Base-by-base conservation (phyloP, 1,140 invertebrate genomes). In the Copidosoma floridanum region DNA sequence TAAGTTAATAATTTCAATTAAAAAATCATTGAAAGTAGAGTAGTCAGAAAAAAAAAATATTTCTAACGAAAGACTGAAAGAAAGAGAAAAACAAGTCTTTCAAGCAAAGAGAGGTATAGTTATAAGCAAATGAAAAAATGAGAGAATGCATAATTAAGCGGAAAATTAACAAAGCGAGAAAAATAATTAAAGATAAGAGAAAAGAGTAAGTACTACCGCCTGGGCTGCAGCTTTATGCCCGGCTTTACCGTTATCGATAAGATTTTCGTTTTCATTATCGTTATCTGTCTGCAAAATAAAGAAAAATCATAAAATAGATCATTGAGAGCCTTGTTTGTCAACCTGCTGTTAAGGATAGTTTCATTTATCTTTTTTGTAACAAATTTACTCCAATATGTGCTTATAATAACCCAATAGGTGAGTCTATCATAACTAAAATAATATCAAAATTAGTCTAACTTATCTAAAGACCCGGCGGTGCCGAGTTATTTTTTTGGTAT, bases 141-240 rank as follows among this genome's bases (percentile, higher is more conserved):
- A 56, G 1, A 46, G n/a, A 38, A 43, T 37, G 38, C 23, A 20
- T n/a, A 35, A 21, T 20, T 40, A 26, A 54, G 37, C 6, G 41
- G 32, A 55, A 55, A 51, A 44, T 40, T 48, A 27, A 27, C 43
- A 47, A 12, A 27, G n/a, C 16, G n/a, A 55, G 48, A 66, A 62
- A 59, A 71, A 63, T 57, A 65, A 61, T 66, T 70, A 71, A 12
- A 76, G 68, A 75, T 61, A 77, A 75, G 66, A 69, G 71, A 74
- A 73, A 79, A 72, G 66, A 73, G 71, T 77, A 73, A 78, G 73
- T 81, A 81, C 78, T 80, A 81, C 79, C 79, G 79, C 78, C 75
- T 79, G 78, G 78, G 79, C 79, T 72, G 77, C 75, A 78, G 78
- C 73, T 78, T 71, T 80, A 79, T 80, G 79, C 79, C 79, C 79